A percentile compares a stretch with the other conserved stretches of the same genome.
Evolutionary conservation across 2,113 vertebrate genomes (phyloP).

Genomic region (Siphamia tubifer): DNA sequence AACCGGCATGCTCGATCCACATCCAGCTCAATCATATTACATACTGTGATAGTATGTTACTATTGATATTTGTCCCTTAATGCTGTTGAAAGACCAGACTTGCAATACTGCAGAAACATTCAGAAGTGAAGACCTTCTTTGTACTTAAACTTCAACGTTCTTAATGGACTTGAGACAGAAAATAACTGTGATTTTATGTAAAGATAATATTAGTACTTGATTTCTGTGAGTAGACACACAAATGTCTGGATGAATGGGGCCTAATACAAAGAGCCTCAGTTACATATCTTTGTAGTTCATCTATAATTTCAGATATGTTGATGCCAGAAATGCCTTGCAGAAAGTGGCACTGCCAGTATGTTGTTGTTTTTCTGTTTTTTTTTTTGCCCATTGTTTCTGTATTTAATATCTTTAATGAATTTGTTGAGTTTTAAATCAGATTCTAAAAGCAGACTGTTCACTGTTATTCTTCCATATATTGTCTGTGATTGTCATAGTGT

Average conservation of each 20-base stretch:
- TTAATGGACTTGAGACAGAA: constrained; percentile 35
- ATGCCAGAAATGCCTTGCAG: constrained; percentile 64
- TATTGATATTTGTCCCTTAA: neutral
- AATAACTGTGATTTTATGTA: constrained; percentile 34
- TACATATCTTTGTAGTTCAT: constrained; percentile 19
- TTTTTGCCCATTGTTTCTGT: neutral
- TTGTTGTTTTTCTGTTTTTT: constrained; percentile 7
- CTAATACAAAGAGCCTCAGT: constrained; percentile 20
- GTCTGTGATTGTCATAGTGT: neutral
- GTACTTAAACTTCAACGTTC: constrained; percentile 13
- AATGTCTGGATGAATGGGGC: constrained; percentile 20
- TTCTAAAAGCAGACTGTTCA: neutral
- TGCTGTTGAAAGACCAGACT: neutral
- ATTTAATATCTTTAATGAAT: neutral
- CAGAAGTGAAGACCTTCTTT: neutral
- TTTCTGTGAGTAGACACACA: constrained; percentile 9
- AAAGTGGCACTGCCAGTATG: constrained; percentile 51
- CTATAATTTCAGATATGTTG: constrained; percentile 18
- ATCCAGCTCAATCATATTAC: neutral
- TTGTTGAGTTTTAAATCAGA: neutral
- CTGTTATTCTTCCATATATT: neutral
- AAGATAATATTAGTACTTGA: constrained; percentile 8
- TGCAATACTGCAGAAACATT: neutral
- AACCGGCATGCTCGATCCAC: neutral
- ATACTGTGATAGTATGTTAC: neutral